Evolutionary conservation across 2,888 invertebrate species (phyloP), one percentile per base, ranked within the genome.

Genomic region (Thymelicus acteon): DNA sequence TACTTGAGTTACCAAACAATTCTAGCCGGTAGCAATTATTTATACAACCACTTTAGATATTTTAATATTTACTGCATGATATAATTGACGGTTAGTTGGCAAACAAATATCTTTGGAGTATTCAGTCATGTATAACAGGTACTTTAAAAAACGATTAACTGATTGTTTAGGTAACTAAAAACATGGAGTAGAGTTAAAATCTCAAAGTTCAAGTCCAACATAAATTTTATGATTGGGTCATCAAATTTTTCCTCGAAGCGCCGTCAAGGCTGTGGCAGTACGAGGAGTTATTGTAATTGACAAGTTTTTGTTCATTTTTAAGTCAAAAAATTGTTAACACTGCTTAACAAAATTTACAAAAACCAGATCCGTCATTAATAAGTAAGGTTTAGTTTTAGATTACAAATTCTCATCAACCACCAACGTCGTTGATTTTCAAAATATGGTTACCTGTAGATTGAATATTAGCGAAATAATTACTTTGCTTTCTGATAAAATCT

Each of bases 1-100:
- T 37, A 40, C 58, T 48, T 48, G 63, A 66, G 58, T 54, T 60
- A 61, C 19, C 69, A 70, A 64, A 49, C 54, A 63, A 37, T 64
- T 60, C 57, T 60, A 71, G 47, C 61, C 60, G 40, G 15, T 24
- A 54, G 61, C 40, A 31, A 54, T 60, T 7, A 24, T 15, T 61
- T 61, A 40, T 49, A 24, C 19, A 52, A 52, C 40, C 60, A 60
- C 49, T 67, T 67, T 40, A 48, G 19, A 31, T 60, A 49, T 48
- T 54, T 62, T 54, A 52, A 12, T 19, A 19, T 10, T 13, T 8
- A 13, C 7, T 8, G 19, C 5, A 52, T 3, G 52, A 19, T 19
- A 19, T 19, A 19, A 19, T 19, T 19, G 19, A 5, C 15, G 15
- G n/a, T 49, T 49, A 15, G 49, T 15, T 15, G 10, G 47, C 47